Evolutionary conservation across 1,140 invertebrate species (phyloP).

Genomic region (Zaprionus capensis): DNA sequence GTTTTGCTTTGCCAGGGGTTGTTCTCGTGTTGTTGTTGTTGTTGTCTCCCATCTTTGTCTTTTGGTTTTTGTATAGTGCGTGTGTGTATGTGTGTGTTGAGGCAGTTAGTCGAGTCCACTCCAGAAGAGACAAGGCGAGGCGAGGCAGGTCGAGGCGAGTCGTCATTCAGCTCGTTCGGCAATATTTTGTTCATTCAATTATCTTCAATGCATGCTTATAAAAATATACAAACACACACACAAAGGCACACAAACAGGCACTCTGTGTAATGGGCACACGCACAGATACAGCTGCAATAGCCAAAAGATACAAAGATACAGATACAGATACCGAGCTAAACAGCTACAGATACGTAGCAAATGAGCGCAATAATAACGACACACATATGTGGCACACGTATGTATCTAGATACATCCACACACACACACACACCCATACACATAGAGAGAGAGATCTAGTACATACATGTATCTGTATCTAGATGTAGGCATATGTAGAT

Average conservation of each 20-base stretch:
- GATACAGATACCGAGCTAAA: constrained; percentile 18
- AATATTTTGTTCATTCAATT: constrained; percentile 61
- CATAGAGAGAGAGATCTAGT: constrained; percentile 3
- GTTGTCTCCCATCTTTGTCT: constrained; percentile 20
- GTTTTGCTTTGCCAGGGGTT: constrained; percentile 38
- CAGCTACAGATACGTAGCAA: constrained; percentile 26
- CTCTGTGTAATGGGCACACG: constrained; percentile 36
- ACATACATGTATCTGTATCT: constrained; percentile 39
- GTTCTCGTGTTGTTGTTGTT: constrained; percentile 21
- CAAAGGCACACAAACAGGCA: constrained; percentile 19
- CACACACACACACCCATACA: background rate
- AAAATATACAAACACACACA: constrained; percentile 33
- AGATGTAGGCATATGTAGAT: constrained; percentile 25
- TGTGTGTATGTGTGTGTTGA: constrained; percentile 11
- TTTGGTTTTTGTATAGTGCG: constrained; percentile 2
- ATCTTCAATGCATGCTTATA: constrained; percentile 56
- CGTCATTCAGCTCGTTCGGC: constrained; percentile 19
- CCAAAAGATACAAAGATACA: constrained; percentile 11
- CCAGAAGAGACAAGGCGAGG: background rate
- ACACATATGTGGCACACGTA: constrained; percentile 9
- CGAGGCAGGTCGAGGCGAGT: background rate
- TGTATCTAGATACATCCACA: constrained; percentile 11
- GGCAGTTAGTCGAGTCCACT: constrained; percentile 20
- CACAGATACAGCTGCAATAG: constrained; percentile 21
- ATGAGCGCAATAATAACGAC: constrained; percentile 14